Evolutionary conservation across 2,888 invertebrate genomes (phyloP), one percentile per base, ranked within the genome.

Genomic region (Meta bourneti): DNA sequence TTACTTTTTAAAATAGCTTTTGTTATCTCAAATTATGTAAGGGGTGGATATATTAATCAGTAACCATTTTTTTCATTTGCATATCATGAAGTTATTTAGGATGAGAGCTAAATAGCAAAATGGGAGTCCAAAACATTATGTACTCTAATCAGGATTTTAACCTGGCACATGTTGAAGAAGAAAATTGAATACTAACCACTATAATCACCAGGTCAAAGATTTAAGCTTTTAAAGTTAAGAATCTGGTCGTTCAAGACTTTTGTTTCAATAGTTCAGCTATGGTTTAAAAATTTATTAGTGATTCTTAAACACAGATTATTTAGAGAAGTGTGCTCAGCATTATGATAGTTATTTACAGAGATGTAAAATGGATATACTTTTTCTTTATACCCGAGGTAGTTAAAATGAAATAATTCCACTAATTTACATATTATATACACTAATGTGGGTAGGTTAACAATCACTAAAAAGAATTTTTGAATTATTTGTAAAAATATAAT

Each of bases 341-440:
- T 54, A 80, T 85, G 85, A 91, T 70, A 77, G 49, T 86, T 87
- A 86, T 91, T 13, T 86, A 91, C 86, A 91, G 13, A 85, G 75
- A 86, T 87, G 86, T 82, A 91, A 80, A 85, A 85, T 77, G 75
- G 74, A 71, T 49, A 82, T 82, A 77, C 70, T 82, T 86, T 70
- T 49, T 69, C 69, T 81, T 34, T 71, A 81, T 90, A 71, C 85
- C 85, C 80, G 86, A 86, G 90, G 90, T 69, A 85, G 80, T 74
- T 90, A 84, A 75, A 69, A 69, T 80, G 75, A 85, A 61, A 61
- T 8, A 61, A 61, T 16, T 61, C 9, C 61, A 81, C 69, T 74
- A 75, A 85, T 80, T 86, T 80, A 13, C 74, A 85, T 34, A 52
- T 69, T 54, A 69, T 51, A 78, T 51, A 78, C 48, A 61, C 34